phyloP scores from a whole-genome alignment of 2,888 invertebrate species.

The Trachelus iudaicus region DNA sequence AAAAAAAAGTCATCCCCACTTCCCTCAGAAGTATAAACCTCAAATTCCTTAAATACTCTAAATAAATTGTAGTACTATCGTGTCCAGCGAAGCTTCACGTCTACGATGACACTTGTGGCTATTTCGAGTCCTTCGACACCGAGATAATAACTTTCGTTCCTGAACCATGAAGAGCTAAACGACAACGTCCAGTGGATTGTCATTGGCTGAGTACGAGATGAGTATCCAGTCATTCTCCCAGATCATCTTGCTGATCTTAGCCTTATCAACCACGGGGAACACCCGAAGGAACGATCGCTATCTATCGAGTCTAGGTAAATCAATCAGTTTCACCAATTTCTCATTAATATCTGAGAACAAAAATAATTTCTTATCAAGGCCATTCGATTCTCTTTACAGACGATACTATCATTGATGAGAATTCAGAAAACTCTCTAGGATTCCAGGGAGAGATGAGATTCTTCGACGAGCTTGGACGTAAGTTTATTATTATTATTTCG shows the following conservation, averaged over 20 bases:
- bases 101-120: too few relatives aligned
- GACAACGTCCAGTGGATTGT: constrained; percentile 9
- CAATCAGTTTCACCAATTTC: neutral
- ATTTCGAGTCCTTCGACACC: too few relatives aligned
- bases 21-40: too few relatives aligned
- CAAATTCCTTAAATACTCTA: too few relatives aligned
- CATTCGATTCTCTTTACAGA: too few relatives aligned
- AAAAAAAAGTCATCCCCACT: too few relatives aligned
- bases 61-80: too few relatives aligned
- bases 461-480: constrained; percentile 61
- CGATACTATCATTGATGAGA: constrained; percentile 13
- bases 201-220: constrained; percentile 12
- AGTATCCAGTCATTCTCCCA: constrained; percentile 24
- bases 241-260: neutral
- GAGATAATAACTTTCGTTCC: too few relatives aligned
- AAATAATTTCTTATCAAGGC: neutral
- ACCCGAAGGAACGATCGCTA: constrained; percentile 52
- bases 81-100: too few relatives aligned
- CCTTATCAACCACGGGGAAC: constrained; percentile 2
- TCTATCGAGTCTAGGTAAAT: constrained; percentile 45
- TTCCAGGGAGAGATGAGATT: constrained; percentile 49
- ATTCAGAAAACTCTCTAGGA: constrained; percentile 39
- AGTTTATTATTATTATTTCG: constrained; percentile 27
- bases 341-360: too few relatives aligned
- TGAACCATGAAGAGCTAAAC: constrained; percentile 14